Evolutionary conservation across 1,140 invertebrate genomes (phyloP), one percentile per base, ranked within the genome.

Genomic region (Lepidotrigona ventralis): DNA sequence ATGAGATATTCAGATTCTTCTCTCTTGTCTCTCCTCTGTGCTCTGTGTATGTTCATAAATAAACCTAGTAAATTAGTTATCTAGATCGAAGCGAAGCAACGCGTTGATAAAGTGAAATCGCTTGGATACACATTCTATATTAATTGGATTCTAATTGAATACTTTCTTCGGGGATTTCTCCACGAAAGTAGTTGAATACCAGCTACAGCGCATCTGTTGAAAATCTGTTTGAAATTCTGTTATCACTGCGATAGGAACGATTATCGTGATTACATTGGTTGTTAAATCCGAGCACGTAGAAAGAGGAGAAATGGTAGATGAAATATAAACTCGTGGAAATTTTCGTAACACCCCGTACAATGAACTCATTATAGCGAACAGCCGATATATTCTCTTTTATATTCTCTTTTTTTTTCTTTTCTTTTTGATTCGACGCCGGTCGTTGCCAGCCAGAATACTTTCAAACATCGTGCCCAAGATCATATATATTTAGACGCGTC

Each of bases 321-420:
- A n/a, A 51, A 17, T 29, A 5, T n/a, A 23, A n/a, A n/a, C 54
- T 26, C 17, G 53, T 53, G 21, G 15, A 9, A 72, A 69, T 19
- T 82, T 82, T 69, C 33, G n/a, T 63, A 81, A 76, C 80, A 81
- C 33, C 33, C 56, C 5, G 53, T 82, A 79, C 75, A 83, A 71
- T n/a, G 46, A 39, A 6, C 15, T 69, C 46, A 68, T 83, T 83
- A 54, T 79, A 33, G 54, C n/a, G 9, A 6, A 78, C 66, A 14
- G 33, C 17, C n/a, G 39, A 79, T 72, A 68, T 53, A 3, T 33
- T 33, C 33, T 33, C 33, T 29, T 29, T n/a, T n/a, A n/a, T n/a
- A 2, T 29, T 29, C 33, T 3, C 4, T 79, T 33, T n/a, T 3
- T 19, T 23, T 11, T 33, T 8, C 53, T 53, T 60, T 56, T 56